A percentile compares a stretch with the other conserved stretches of the same genome.
These are phyloP conservation scores for Sphaeramia orbicularis DNA, from an alignment of 2,797 vertebrate genomes.

Conservation along the genomic window DNA sequence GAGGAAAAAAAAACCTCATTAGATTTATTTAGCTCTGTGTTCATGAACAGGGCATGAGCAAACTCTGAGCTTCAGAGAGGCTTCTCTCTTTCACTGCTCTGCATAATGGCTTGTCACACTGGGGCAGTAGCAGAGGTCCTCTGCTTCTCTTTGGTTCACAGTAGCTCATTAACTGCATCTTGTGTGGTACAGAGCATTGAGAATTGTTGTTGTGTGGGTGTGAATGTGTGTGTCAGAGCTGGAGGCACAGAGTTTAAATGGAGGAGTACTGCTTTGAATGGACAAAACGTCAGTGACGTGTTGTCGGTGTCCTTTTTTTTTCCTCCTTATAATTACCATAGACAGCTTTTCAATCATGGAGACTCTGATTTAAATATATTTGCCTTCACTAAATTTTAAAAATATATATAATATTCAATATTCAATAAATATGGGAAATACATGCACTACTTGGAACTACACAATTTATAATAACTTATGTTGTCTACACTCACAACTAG, in stretches of 20 bases:
- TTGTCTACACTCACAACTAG: too few species aligned
- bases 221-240: constrained; percentile 14
- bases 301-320: constrained; percentile 1
- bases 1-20: constrained; percentile 2
- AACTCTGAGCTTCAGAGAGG: constrained; percentile 18
- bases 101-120: constrained; percentile 39
- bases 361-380: too few species aligned
- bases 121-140: constrained; percentile 16
- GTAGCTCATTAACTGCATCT: constrained; percentile 51
- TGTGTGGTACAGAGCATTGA: not conserved
- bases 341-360: not conserved
- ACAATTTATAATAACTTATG: too few species aligned
- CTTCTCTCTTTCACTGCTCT: constrained; percentile 32
- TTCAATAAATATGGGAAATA: too few species aligned
- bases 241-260: not conserved
- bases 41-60: not conserved
- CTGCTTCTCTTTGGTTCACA: constrained; percentile 41
- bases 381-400: too few species aligned
- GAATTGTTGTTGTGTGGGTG: constrained; percentile 11
- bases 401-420: too few species aligned
- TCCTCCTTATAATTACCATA: constrained; percentile 10
- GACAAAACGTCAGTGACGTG: constrained; percentile 27
- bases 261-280: constrained; percentile 9
- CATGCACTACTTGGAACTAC: too few species aligned
- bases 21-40: constrained; percentile 8